Evolutionary conservation across 2,888 invertebrate species (phyloP).

Genomic region (Trypoxylon attenuatum): DNA sequence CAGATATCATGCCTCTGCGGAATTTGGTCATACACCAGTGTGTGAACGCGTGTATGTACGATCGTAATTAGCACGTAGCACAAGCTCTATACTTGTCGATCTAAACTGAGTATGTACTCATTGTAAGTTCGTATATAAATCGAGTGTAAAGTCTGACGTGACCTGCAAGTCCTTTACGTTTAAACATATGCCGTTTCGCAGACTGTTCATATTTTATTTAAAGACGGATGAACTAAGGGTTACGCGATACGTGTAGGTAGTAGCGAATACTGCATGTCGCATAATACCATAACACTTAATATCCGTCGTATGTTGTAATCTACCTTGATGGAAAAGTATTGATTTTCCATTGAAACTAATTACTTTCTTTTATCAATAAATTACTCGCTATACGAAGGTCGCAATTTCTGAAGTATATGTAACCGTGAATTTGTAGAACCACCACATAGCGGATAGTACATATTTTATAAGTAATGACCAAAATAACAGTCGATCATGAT

Average conservation of each 20-base stretch:
- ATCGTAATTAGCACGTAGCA: too few relatives aligned
- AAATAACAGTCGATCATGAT: not conserved
- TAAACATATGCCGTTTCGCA: slow-evolving; percentile 36
- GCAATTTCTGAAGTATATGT: not conserved
- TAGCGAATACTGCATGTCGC: not conserved
- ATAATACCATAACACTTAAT: slow-evolving; percentile 18
- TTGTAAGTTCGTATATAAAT: slow-evolving; percentile 3
- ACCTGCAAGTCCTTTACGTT: slow-evolving; percentile 24
- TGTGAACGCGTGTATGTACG: not conserved
- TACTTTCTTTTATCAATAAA: slow-evolving; percentile 8
- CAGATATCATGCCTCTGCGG: not conserved
- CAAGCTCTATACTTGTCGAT: not conserved
- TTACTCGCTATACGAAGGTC: not conserved
- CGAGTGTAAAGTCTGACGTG: slow-evolving; percentile 6
- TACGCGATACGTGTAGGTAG: slow-evolving; percentile 13
- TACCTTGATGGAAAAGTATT: slow-evolving; percentile 3
- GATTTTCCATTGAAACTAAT: slow-evolving; percentile 18
- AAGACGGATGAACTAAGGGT: slow-evolving; percentile 32
- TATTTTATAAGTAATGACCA: not conserved
- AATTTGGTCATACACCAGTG: not conserved
- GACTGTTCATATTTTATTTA: slow-evolving; percentile 53
- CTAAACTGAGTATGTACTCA: not conserved
- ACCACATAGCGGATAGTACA: not conserved
- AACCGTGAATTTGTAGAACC: slow-evolving; percentile 1
- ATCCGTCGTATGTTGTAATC: not conserved